Conservation (phyloP, 2,888 invertebrate genomes). For the Drosophila macrospina region DNA sequence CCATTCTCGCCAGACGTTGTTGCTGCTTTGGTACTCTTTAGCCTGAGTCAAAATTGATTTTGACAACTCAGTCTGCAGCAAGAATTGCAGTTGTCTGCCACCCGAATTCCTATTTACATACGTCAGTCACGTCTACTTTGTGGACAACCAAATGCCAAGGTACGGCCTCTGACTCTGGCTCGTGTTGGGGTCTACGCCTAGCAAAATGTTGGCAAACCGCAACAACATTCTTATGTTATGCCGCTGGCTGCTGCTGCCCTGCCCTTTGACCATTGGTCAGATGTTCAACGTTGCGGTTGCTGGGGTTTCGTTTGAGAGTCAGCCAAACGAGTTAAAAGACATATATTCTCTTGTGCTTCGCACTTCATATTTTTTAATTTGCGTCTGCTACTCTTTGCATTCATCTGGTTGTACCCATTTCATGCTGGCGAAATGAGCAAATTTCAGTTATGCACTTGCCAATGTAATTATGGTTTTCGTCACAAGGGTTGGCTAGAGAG, state of each 20-base stretch:
- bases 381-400: constrained; percentile 41
- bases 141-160: constrained; percentile 7
- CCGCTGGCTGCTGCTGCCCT: constrained; percentile 20
- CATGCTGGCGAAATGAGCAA: constrained; percentile 45
- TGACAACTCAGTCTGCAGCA: constrained; percentile 35
- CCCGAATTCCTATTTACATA: constrained; percentile 31
- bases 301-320: constrained; percentile 41
- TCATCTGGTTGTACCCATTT: neutral
- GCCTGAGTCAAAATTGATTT: constrained; percentile 43
- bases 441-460: constrained; percentile 31
- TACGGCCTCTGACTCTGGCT: constrained; percentile 5
- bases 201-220: constrained; percentile 49
- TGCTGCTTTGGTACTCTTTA: constrained; percentile 18
- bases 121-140: constrained; percentile 26
- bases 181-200: neutral
- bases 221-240: constrained; percentile 63
- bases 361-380: constrained; percentile 61
- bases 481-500: too few relatives aligned
- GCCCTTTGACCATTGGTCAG: constrained; percentile 26
- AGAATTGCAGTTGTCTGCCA: constrained; percentile 34
- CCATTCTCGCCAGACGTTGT: neutral
- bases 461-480: constrained; percentile 59
- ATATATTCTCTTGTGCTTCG: constrained; percentile 7
- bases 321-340: constrained; percentile 12
- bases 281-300: constrained; percentile 41